Evolutionary conservation across 1,140 invertebrate species (phyloP), one percentile per base, ranked within the genome.

Genomic region (Manduca sexta): DNA sequence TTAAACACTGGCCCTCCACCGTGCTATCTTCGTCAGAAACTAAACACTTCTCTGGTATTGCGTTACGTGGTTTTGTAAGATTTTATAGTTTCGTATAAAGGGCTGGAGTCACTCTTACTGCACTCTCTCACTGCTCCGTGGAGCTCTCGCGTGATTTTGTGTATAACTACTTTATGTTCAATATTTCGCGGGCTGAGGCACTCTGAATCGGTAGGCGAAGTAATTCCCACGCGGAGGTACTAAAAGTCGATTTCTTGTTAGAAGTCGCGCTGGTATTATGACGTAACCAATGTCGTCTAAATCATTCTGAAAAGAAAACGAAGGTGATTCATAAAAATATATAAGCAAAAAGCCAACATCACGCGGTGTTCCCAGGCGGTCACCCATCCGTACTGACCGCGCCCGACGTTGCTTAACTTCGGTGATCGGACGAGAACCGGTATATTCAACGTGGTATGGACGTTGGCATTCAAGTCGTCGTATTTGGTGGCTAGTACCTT

Each of bases 251-350:
- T 37, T 63, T 65, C 17, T 74, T 74, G 12, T 68, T 73, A 69
- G 59, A 12, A 76, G 18, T 15, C 66, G 59, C 8, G 67, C 61
- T 8, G 80, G 73, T 44, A 84, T 74, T 34, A 84, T 62, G 26
- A 84, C 70, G 46, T 84, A 80, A 35, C 77, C 80, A 30, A 84
- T 64, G 4, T 80, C 60, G 13, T 80, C 70, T 3, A 84, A 50
- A 38, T 69, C 59, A 29, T 40, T 35, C 80, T 84, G 61, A 33
- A 74, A 26, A 52, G 26, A 49, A 47, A n/a, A n/a, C n/a, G n/a
- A n/a, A n/a, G n/a, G n/a, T n/a, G n/a, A n/a, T n/a, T n/a, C n/a
- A n/a, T n/a, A n/a, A n/a, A n/a, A n/a, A n/a, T n/a, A n/a, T n/a
- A n/a, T n/a, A n/a, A n/a, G n/a, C n/a, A n/a, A n/a, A n/a, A n/a